Evolutionary conservation across 2,797 vertebrate genomes (phyloP).

Genomic region (Enteromius fasciolatus): DNA sequence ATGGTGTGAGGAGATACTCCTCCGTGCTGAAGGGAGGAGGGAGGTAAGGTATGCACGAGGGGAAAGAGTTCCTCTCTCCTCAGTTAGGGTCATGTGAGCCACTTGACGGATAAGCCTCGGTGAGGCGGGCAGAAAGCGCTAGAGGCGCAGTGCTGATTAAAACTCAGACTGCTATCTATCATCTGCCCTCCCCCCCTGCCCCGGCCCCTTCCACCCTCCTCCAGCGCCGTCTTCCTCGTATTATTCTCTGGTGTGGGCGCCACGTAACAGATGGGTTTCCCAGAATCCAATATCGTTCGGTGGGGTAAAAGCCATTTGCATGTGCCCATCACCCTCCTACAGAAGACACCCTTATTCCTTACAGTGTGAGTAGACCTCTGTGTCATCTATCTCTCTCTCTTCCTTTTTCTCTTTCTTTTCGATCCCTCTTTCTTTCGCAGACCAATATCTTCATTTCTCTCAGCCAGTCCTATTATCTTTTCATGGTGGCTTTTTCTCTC

Average conservation of each 20-base stretch:
- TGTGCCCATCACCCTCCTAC: slow-evolving; percentile 57
- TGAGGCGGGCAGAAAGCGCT: slow-evolving; percentile 56
- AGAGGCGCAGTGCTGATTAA: slow-evolving; percentile 67
- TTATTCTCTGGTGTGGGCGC: slow-evolving; percentile 44
- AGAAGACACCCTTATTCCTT: slow-evolving; percentile 38
- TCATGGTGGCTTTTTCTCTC: slow-evolving; percentile 14
- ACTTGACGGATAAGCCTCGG: slow-evolving; percentile 63
- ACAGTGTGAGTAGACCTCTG: slow-evolving; percentile 22
- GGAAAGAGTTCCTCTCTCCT: slow-evolving; percentile 34
- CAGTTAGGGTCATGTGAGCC: slow-evolving; percentile 49
- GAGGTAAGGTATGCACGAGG: slow-evolving; percentile 38
- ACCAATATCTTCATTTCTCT: slow-evolving; percentile 28
- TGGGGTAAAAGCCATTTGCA: slow-evolving; percentile 63
- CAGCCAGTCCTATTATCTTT: slow-evolving; percentile 2
- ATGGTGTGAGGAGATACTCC: slow-evolving; percentile 38
- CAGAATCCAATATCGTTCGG: slow-evolving; percentile 66
- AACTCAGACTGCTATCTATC: slow-evolving; percentile 66
- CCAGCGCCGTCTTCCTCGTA: slow-evolving; percentile 39
- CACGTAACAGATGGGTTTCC: slow-evolving; percentile 65
- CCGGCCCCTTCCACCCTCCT: slow-evolving; percentile 35
- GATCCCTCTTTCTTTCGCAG: background rate
- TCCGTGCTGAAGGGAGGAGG: slow-evolving; percentile 23
- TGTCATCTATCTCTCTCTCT: background rate
- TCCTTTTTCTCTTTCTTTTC: background rate
- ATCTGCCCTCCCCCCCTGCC: slow-evolving; percentile 34